These are phyloP conservation scores for Hyperopisus bebe DNA, from an alignment of 2,113 vertebrate species.

Conservation along the genomic window DNA sequence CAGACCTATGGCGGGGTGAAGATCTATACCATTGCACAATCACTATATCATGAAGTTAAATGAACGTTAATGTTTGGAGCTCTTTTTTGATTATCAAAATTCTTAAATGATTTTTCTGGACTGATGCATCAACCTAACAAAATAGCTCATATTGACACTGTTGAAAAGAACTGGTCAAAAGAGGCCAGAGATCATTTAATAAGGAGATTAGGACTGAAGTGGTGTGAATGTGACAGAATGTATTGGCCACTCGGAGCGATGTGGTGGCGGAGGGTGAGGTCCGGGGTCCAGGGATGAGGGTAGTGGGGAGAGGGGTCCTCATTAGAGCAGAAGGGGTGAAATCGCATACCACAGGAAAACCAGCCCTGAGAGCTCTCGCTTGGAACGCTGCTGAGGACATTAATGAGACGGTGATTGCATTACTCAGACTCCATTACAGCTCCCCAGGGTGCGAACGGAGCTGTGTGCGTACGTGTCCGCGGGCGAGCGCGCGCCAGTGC, in stretches of 20 bases:
- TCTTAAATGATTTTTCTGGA: neutral
- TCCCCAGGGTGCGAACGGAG: conserved; percentile 46
- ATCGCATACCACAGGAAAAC: conserved; percentile 50
- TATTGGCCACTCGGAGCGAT: neutral
- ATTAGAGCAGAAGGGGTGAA: conserved; percentile 36
- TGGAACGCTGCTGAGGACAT: conserved; percentile 33
- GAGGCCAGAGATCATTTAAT: neutral
- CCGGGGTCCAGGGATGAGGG: neutral
- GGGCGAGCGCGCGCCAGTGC: neutral
- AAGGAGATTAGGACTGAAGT: neutral
- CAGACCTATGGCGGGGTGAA: neutral
- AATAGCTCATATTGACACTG: neutral
- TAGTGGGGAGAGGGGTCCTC: neutral
- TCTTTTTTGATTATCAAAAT: neutral
- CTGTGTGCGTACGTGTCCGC: conserved; percentile 23
- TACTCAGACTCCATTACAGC: conserved; percentile 61
- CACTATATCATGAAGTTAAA: neutral
- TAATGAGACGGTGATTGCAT: conserved; percentile 50
- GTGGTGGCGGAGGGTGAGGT: neutral
- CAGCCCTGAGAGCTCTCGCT: conserved; percentile 41
- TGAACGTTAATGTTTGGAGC: neutral
- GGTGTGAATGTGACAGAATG: neutral
- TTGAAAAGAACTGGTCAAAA: neutral
- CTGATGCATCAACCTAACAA: neutral
- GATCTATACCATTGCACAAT: neutral